Conservation (phyloP, 2,113 vertebrate genomes). For the Sinocyclocheilus maitianheensis region DNA sequence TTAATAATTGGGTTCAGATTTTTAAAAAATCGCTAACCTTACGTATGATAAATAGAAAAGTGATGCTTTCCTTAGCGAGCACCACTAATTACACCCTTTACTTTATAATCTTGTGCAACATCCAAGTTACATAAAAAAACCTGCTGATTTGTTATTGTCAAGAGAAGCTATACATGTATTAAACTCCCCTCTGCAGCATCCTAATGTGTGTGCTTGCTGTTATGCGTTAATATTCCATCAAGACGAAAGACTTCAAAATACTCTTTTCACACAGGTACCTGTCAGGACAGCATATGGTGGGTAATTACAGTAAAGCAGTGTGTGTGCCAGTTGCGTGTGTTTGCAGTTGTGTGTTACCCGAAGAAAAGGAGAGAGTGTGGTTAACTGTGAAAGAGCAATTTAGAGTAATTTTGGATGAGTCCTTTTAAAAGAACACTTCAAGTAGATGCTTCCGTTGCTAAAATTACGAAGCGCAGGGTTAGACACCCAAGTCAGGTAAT, state of each 20-base stretch:
- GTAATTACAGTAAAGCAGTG: conserved; percentile 47
- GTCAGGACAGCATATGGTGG: conserved; percentile 45
- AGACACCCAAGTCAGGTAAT: conserved; percentile 37
- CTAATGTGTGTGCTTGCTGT: neutral
- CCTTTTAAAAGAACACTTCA: conserved; percentile 44
- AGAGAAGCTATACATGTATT: conserved; percentile 17
- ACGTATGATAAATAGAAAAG: neutral
- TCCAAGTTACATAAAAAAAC: neutral
- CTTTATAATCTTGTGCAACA: neutral
- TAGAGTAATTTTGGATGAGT: conserved; percentile 39
- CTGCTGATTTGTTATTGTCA: conserved; percentile 1
- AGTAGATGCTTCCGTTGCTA: conserved; percentile 43
- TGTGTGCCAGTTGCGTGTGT: neutral
- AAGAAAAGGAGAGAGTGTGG: neutral
- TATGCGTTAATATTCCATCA: conserved; percentile 33
- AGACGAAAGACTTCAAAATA: conserved; percentile 24
- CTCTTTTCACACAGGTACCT: conserved; percentile 40
- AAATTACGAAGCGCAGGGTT: conserved; percentile 23
- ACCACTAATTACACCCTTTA: conserved; percentile 19
- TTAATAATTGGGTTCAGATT: neutral
- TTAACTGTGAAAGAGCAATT: conserved; percentile 29
- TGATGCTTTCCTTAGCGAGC: neutral
- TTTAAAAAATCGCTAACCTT: neutral
- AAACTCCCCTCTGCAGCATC: neutral
- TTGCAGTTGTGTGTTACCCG: conserved; percentile 11